Percentiles rank a stretch among this genome's conserved stretches.
Evolutionary conservation across 2,113 vertebrate genomes (phyloP).

Genomic region (Tichodroma muraria): DNA sequence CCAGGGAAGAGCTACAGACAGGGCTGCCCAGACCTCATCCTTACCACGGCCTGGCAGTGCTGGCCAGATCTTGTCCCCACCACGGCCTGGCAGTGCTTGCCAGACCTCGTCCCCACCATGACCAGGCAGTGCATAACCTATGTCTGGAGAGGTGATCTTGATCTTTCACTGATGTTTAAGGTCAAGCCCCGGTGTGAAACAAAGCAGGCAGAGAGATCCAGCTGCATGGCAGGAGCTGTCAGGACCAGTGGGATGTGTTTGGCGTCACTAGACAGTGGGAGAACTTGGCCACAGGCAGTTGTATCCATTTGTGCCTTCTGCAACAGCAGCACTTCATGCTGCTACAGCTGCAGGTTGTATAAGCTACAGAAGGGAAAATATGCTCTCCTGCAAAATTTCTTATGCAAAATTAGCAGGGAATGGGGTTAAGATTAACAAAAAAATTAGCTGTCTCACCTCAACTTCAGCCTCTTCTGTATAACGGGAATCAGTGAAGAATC

Average conservation of each 20-base stretch:
- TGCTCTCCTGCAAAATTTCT: background rate
- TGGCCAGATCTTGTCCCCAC: background rate
- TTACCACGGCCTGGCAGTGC: background rate
- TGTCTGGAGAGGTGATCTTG: background rate
- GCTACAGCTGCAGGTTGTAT: background rate
- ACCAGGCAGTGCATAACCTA: rapidly evolving
- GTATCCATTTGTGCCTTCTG: background rate
- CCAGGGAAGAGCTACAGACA: background rate
- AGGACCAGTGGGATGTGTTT: background rate
- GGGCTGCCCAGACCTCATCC: background rate
- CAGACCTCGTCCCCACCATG: background rate
- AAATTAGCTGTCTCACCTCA: background rate
- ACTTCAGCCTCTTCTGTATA: background rate
- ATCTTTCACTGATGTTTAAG: background rate
- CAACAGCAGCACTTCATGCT: background rate
- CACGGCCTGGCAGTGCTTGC: rapidly evolving
- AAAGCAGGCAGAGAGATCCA: background rate
- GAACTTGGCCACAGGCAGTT: rapidly evolving
- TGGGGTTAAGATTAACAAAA: background rate
- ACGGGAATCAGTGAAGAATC: background rate
- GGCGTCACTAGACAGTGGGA: background rate
- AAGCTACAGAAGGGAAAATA: background rate
- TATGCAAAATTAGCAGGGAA: background rate
- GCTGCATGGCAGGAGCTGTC: background rate
- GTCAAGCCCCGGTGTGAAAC: background rate